Evolutionary conservation across 2,113 vertebrate genomes (phyloP).

Genomic region (Cottus gobio): DNA sequence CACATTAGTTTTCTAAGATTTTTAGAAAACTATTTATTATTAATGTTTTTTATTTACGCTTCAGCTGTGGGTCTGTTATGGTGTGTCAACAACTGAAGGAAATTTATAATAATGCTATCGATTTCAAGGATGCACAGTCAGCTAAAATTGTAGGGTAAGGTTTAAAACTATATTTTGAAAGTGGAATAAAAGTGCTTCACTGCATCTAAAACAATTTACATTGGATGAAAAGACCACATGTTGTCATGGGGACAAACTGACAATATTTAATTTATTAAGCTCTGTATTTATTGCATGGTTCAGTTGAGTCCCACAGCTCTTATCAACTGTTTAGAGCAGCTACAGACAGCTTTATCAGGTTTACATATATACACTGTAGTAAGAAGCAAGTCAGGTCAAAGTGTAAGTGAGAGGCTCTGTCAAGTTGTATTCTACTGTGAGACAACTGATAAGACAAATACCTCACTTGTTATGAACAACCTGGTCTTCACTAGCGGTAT

Average conservation of each 20-base stretch:
- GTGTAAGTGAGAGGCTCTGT: neutral
- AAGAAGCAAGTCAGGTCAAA: neutral
- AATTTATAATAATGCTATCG: neutral
- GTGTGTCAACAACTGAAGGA: neutral
- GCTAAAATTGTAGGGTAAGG: neutral
- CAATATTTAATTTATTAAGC: neutral
- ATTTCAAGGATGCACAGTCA: neutral
- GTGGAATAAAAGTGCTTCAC: neutral
- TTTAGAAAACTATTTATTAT: too few species aligned
- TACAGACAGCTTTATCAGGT: neutral
- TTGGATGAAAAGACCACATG: neutral
- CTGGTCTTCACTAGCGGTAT: neutral
- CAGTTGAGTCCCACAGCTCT: neutral
- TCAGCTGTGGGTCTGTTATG: neutral
- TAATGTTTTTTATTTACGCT: neutral
- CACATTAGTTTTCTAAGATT: neutral
- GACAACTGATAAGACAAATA: slow-evolving; percentile 8
- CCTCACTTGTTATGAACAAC: neutral
- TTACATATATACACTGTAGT: neutral
- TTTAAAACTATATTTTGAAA: neutral
- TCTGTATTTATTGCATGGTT: neutral
- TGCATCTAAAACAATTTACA: neutral
- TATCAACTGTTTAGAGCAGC: slow-evolving; percentile 2
- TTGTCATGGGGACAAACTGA: neutral
- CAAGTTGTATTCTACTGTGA: neutral